phyloP scores from a whole-genome alignment of 2,113 vertebrate species.

The Myotis brandtii region DNA sequence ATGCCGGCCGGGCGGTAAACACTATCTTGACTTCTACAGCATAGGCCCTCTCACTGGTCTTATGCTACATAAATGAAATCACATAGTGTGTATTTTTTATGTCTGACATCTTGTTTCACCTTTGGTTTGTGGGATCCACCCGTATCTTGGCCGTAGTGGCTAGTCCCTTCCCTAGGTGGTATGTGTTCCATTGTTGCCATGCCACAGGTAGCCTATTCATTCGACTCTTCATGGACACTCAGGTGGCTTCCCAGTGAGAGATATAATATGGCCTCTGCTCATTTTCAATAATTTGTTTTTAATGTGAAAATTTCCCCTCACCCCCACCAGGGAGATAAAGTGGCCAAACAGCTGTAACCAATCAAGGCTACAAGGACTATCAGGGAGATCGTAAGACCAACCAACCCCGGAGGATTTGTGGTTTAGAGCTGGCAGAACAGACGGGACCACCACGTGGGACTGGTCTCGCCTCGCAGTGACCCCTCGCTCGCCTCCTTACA shows the following conservation, averaged over 20 bases:
- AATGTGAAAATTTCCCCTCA: background rate
- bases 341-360: rapidly evolving
- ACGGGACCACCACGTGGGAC: background rate
- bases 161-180: background rate
- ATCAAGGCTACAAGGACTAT: background rate
- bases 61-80: background rate
- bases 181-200: background rate
- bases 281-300: background rate
- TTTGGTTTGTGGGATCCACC: background rate
- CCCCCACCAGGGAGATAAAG: background rate
- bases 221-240: background rate
- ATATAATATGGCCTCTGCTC: background rate
- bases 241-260: background rate
- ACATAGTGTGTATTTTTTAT: too few relatives aligned
- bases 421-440: background rate
- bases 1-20: rapidly evolving
- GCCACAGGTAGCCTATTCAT: background rate
- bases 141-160: background rate
- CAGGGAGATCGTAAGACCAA: background rate
- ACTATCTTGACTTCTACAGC: background rate
- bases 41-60: background rate
- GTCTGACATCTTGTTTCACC: background rate
- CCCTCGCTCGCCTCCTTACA: background rate
- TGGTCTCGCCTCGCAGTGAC: background rate
- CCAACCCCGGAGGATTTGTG: background rate